Conservation (phyloP, 2,888 invertebrate species). For the Ectemnius continuus region DNA sequence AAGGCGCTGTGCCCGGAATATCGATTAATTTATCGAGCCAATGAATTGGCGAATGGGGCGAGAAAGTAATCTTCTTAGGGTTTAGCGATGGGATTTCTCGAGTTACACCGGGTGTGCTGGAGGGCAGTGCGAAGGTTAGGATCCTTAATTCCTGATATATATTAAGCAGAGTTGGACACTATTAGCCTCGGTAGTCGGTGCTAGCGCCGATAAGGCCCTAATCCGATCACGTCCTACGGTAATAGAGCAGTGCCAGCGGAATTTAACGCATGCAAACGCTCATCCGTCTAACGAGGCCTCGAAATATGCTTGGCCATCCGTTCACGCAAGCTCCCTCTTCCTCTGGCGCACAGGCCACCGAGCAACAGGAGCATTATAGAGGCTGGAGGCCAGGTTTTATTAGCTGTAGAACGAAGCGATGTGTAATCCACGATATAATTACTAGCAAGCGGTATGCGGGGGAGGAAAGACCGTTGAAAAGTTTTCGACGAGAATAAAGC, state of each 20-base stretch:
- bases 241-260: slow-evolving; percentile 5
- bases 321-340: too few species aligned
- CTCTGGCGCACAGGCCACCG: too few species aligned
- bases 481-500: too few species aligned
- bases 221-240: slow-evolving; percentile 34
- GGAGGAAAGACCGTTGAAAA: background rate
- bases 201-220: slow-evolving; percentile 45
- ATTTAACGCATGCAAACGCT: too few species aligned
- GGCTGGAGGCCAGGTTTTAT: background rate
- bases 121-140: background rate
- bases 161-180: slow-evolving; percentile 49
- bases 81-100: too few species aligned
- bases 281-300: too few species aligned
- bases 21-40: slow-evolving; percentile 13
- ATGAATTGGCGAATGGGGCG: slow-evolving; percentile 1
- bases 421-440: background rate
- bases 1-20: background rate
- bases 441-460: background rate
- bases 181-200: slow-evolving; percentile 30
- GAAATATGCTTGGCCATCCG: too few species aligned
- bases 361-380: background rate
- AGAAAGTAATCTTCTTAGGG: slow-evolving; percentile 37
- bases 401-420: background rate
- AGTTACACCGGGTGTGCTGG: too few species aligned
- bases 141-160: slow-evolving; percentile 43